Evolutionary conservation across 2,113 vertebrate genomes (phyloP).

Genomic region (Oenanthe melanoleuca): DNA sequence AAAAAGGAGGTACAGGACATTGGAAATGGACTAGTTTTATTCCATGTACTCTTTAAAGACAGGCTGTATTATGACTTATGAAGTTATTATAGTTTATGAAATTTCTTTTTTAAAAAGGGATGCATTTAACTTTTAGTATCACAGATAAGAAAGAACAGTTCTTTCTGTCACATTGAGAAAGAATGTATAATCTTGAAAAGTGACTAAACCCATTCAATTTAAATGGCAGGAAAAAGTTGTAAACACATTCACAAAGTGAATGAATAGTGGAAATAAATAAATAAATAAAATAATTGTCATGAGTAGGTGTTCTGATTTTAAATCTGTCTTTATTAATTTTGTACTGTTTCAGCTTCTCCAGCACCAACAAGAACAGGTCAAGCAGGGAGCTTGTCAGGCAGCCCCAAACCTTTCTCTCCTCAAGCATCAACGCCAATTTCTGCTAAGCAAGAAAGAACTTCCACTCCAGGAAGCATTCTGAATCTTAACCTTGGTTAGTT

Average conservation of each 20-base stretch:
- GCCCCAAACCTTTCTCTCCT: constrained; percentile 90
- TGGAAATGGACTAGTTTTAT: neutral
- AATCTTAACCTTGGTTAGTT: constrained; percentile 96
- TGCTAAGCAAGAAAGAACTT: constrained; percentile 85
- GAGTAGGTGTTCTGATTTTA: neutral
- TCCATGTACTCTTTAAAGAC: neutral
- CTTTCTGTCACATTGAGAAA: neutral
- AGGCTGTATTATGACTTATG: neutral
- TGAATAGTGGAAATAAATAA: neutral
- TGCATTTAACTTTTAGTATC: neutral
- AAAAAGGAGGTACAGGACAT: neutral
- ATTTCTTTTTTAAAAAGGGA: neutral
- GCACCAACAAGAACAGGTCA: constrained; percentile 86
- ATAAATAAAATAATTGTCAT: neutral
- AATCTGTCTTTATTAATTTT: constrained; percentile 31
- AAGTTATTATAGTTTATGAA: neutral
- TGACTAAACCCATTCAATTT: neutral
- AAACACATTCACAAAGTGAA: no score
- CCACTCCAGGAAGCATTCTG: constrained; percentile 91
- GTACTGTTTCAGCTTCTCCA: constrained; percentile 86
- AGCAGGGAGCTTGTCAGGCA: constrained; percentile 85
- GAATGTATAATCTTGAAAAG: neutral
- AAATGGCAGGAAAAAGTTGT: neutral
- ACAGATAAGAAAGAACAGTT: neutral
- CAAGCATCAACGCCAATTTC: constrained; percentile 81